A percentile compares a stretch with the other conserved stretches of the same genome.
phyloP scores from a whole-genome alignment of 2,797 vertebrate genomes.

The Sebastes goodei region DNA sequence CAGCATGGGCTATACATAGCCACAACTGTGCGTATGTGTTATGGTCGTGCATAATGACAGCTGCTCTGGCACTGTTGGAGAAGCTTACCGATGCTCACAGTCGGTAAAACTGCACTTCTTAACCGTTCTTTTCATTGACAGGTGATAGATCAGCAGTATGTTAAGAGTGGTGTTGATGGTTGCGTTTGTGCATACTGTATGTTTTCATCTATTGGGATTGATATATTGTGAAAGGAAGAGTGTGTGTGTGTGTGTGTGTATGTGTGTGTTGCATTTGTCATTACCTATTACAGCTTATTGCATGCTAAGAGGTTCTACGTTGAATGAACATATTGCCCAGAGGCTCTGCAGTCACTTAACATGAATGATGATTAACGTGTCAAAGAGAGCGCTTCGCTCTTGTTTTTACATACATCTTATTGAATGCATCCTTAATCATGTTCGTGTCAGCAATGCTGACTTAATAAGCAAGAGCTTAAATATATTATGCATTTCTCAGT shows the following conservation, averaged over 20 bases:
- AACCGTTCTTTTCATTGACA: background rate
- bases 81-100: background rate
- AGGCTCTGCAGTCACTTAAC: background rate
- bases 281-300: background rate
- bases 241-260: background rate
- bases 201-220: background rate
- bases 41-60: background rate
- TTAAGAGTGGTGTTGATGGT: background rate
- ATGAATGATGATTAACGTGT: conserved; percentile 15
- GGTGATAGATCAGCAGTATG: background rate
- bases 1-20: background rate
- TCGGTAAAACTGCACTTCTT: background rate
- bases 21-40: background rate
- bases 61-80: background rate
- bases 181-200: background rate
- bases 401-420: conserved; percentile 15
- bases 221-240: background rate
- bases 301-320: background rate
- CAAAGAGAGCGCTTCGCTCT: background rate
- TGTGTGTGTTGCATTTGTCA: conserved; percentile 6
- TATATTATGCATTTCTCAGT: background rate
- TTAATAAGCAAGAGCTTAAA: background rate
- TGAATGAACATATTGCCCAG: conserved; percentile 7
- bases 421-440: conserved; percentile 17
- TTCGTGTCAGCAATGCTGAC: background rate